Evolutionary conservation across 2,888 invertebrate species (phyloP), one percentile per base, ranked within the genome.

Genomic region (Cheilosia urbana): DNA sequence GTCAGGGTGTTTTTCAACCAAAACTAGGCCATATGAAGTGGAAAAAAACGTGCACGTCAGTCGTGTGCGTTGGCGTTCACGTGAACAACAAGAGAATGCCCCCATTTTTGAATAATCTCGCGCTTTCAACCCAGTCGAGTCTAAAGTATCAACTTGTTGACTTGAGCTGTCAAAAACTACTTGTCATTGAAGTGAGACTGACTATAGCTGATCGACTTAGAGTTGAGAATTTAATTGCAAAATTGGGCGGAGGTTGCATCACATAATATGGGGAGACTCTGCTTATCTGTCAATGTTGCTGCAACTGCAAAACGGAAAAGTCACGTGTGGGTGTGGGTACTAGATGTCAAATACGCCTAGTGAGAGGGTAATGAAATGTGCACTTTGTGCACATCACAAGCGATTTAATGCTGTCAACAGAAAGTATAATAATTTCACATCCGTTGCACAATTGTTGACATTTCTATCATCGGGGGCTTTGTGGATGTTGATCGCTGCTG

Each of bases 41-140:
- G 58, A 71, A 66, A 76, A 66, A 63, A 73, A 63, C 72, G 72
- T 72, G 58, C 47, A 30, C 4, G 5, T 19, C 53, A 15, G 37
- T 5, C 45, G 37, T 51, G n/a, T 53, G 53, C 76, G 47, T 49
- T 47, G 17, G 7, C 45, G 27, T 58, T 68, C 76, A 76, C 66
- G 60, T 76, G 76, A 68, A 51, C 51, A 40, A 9, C 9, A 17
- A 4, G 3, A 17, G 6, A 40, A 7, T 42, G 57, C 2, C 27
- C 69, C 24, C 34, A 27, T 71, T 60, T 49, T 4, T 11, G 24
- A 7, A 4, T n/a, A 34, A 66, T 66, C 34, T 45, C 42, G 4
- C 17, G 11, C 9, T 34, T 7, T 37, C 37, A 11, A 57, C 19
- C 24, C 15, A 27, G n/a, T 15, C 19, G n/a, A 27, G 24, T 21